Conservation (phyloP, 2,888 invertebrate species). For the Spisula solida region DNA sequence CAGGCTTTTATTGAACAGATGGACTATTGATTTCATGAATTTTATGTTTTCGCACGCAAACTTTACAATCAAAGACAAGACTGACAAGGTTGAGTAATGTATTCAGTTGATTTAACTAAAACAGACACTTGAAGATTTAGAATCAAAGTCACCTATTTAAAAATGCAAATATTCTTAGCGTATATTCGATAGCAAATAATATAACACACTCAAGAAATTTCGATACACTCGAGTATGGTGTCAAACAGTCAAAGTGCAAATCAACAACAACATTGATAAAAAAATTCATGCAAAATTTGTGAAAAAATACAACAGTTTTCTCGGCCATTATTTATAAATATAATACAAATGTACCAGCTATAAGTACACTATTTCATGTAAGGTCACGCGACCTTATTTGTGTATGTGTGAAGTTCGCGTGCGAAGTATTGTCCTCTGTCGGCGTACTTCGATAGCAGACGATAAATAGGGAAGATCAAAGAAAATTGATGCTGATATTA, state of each 20-base stretch:
- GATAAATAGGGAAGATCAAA: slow-evolving; percentile 51
- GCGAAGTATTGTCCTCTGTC: slow-evolving; percentile 48
- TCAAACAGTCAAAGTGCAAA: slow-evolving; percentile 1
- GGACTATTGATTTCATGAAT: not conserved
- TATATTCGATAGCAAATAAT: not conserved
- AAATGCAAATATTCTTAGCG: not conserved
- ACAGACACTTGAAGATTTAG: not conserved
- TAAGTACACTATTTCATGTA: slow-evolving; percentile 29
- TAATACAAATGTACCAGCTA: not conserved
- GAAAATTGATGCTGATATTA: slow-evolving; percentile 41
- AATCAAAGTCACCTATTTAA: not conserved
- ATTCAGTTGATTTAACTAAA: slow-evolving; percentile 11
- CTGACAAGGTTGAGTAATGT: not conserved
- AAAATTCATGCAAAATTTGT: not conserved
- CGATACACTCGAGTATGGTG: not conserved
- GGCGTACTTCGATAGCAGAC: slow-evolving; percentile 41
- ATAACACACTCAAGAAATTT: not conserved
- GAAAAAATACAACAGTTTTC: not conserved
- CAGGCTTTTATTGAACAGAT: not conserved
- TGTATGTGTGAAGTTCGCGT: slow-evolving; percentile 48
- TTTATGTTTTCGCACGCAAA: not conserved
- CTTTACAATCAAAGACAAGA: not conserved
- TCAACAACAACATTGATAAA: not conserved
- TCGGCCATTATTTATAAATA: not conserved
- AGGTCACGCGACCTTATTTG: slow-evolving; percentile 60